Conservation (phyloP, 2,113 vertebrate genomes). For the Cinclus mexicanus region DNA sequence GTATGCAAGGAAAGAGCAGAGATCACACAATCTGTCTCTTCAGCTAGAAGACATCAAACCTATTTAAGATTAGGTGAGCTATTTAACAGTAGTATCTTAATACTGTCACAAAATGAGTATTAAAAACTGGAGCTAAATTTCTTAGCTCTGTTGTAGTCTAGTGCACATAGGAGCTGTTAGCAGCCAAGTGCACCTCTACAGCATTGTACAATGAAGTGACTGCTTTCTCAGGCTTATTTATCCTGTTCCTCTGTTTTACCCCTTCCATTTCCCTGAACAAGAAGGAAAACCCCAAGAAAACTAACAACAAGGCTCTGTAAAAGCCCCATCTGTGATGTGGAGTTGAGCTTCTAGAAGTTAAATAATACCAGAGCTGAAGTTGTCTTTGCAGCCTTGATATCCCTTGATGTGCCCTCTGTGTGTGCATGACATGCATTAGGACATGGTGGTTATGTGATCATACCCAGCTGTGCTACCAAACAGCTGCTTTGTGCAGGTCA, state of each 20-base stretch:
- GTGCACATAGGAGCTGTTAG: neutral
- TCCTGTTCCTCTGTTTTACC: neutral
- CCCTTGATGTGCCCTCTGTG: neutral
- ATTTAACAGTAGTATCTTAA: neutral
- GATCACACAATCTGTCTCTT: neutral
- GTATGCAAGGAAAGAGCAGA: neutral
- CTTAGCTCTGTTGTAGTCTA: neutral
- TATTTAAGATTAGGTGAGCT: neutral
- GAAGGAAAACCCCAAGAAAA: neutral
- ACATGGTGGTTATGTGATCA: neutral
- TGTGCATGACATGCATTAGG: neutral
- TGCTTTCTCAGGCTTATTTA: neutral
- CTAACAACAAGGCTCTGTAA: neutral
- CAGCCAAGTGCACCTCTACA: neutral
- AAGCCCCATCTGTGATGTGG: neutral
- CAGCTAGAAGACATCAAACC: neutral
- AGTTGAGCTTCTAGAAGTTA: neutral
- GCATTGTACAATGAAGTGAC: neutral
- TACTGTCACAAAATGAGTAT: neutral
- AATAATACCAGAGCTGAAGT: neutral
- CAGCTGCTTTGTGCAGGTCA: neutral
- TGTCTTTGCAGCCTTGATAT: neutral
- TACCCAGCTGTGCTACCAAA: neutral
- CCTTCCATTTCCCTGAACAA: neutral
- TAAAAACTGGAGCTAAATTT: neutral